Conservation (phyloP, 2,797 vertebrate genomes). For the Masticophis lateralis region DNA sequence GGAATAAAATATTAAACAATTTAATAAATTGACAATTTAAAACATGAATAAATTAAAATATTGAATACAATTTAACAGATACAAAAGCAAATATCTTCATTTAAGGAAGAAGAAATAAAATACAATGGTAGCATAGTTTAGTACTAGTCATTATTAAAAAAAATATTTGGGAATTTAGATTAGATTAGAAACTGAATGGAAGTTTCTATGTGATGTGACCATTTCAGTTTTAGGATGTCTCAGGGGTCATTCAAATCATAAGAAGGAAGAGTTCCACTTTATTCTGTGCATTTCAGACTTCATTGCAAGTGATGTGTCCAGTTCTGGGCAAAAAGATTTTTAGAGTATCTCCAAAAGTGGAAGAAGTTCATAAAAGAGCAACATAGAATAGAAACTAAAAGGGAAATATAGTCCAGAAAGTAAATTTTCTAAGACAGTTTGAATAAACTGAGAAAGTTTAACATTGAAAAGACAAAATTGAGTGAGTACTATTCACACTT, state of each 20-base stretch:
- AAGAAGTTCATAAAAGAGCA: not conserved
- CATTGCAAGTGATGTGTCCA: not conserved
- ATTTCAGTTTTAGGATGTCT: not conserved
- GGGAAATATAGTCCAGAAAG: not conserved
- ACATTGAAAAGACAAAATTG: not conserved
- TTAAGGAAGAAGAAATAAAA: not conserved
- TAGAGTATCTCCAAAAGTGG: not conserved
- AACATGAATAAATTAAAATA: not conserved
- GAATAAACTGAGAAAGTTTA: not conserved
- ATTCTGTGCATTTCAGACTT: not conserved
- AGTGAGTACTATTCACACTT: not conserved
- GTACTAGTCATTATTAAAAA: not conserved
- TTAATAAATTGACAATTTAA: not conserved
- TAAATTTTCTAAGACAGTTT: not conserved
- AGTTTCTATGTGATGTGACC: not conserved
- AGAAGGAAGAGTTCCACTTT: not conserved
- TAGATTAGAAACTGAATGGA: not conserved
- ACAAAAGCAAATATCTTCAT: not conserved
- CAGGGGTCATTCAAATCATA: not conserved
- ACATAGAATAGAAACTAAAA: not conserved
- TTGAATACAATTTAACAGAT: not conserved
- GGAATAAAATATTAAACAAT: not conserved
- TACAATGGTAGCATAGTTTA: not conserved
- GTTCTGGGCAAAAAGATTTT: not conserved
- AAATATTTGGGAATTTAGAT: not conserved